Base-by-base conservation (phyloP, 2,888 invertebrate genomes). In the Acronicta aceris region DNA sequence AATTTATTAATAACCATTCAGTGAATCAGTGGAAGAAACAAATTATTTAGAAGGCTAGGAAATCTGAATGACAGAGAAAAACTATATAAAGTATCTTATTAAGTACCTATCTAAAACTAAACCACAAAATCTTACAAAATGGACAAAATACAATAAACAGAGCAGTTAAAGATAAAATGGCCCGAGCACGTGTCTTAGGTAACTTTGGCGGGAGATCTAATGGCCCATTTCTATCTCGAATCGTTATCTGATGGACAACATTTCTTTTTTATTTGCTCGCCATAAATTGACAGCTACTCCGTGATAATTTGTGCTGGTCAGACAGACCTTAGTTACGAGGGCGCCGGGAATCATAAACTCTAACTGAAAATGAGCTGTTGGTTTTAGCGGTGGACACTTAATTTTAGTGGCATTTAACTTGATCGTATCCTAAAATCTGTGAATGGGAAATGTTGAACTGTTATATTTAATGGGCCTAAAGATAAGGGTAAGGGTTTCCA, bases 241-340 rank as follows among this genome's bases (percentile, higher is more conserved):
- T 27, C 9, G 16, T 57, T 45, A 52, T 66, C 30, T 42, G 62
- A 61, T 33, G 13, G 53, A 33, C 9, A 41, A 21, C 38, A 25
- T 17, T 54, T 30, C 30, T 46, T 59, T 54, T 74, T 72, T 72
- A 72, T 74, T 61, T 46, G 36, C 38, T 64, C 33, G 43, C 53
- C 52, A 59, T 72, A 61, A 76, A 72, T 12, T 58, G 57, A 48
- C 59, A 58, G 53, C 54, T 48, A 56, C 46, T 38, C 42, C 13
- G 52, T 13, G 36, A 49, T 62, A 58, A 70, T 66, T 70, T 53
- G 43, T 6, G 43, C 46, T 40, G 15, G 51, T 55, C 30, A 53
- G 36, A 43, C 54, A 38, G 41, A 38, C 49, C 42, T n/a, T 12
- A 43, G 43, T 65, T 60, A 65, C 54, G 48, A 65, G 55, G 57